Conservation (phyloP, 2,888 invertebrate genomes). For the Anthophora plumipes region DNA sequence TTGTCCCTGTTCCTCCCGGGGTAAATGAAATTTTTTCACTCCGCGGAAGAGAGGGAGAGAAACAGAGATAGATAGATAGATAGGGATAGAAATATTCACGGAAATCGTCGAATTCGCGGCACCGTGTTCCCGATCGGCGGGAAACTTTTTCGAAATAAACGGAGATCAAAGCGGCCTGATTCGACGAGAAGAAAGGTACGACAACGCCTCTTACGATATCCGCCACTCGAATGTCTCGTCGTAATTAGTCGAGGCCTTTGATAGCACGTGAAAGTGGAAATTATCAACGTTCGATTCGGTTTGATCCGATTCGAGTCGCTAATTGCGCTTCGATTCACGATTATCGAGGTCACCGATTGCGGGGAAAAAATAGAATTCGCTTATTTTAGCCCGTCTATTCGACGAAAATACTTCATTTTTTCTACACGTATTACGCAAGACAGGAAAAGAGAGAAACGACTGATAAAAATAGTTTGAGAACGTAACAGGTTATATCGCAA, state of each 20-base stretch:
- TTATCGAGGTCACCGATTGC: background rate
- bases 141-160: slow-evolving; percentile 10
- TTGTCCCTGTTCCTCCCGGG: background rate
- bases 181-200: background rate
- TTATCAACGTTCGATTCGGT: slow-evolving; percentile 7
- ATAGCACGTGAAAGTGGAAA: slow-evolving; percentile 13
- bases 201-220: background rate
- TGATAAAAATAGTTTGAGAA: no score
- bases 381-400: no score
- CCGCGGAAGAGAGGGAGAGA: background rate
- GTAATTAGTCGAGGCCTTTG: slow-evolving; percentile 50
- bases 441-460: no score
- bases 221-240: slow-evolving; percentile 32
- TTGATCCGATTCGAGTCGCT: background rate
- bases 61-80: no score
- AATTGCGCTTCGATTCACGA: slow-evolving; percentile 6
- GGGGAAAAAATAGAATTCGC: background rate
- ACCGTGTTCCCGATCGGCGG: background rate
- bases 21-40: slow-evolving; percentile 31
- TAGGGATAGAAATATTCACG: no score
- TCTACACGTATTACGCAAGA: no score
- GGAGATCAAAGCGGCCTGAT: slow-evolving; percentile 28
- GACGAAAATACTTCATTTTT: no score
- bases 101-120: background rate
- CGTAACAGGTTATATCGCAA: no score